A percentile compares a stretch with the other conserved stretches of the same genome.
These are phyloP conservation scores for Drosophila sucinea DNA, from an alignment of 1,140 invertebrate species.

Conservation along the genomic window DNA sequence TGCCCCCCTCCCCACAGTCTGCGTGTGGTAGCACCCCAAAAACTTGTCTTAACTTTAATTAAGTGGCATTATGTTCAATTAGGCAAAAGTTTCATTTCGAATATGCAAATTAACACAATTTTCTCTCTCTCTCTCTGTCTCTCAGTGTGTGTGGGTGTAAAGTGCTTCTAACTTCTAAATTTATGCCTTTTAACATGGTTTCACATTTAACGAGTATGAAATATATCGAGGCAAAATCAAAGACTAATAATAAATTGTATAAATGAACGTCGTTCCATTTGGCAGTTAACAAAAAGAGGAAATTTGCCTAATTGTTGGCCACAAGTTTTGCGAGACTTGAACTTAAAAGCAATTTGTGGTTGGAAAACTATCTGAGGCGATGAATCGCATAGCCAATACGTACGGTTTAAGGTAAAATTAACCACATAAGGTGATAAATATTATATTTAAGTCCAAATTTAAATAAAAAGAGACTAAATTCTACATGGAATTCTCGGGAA, in stretches of 20 bases:
- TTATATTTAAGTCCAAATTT: too few relatives aligned
- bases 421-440: too few relatives aligned
- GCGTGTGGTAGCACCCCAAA: slow-evolving; percentile 28
- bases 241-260: slow-evolving; percentile 10
- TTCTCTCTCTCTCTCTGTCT: background rate
- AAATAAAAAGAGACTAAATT: too few relatives aligned
- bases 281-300: slow-evolving; percentile 3
- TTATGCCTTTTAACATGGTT: slow-evolving; percentile 28
- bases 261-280: slow-evolving; percentile 1
- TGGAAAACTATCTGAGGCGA: background rate
- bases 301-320: slow-evolving; percentile 9
- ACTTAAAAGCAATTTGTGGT: slow-evolving; percentile 3
- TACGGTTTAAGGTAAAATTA: too few relatives aligned
- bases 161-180: slow-evolving; percentile 57
- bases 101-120: slow-evolving; percentile 81
- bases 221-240: slow-evolving; percentile 7
- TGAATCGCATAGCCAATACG: background rate
- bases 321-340: background rate
- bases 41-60: slow-evolving; percentile 79
- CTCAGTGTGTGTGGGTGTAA: slow-evolving; percentile 26
- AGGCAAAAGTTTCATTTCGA: slow-evolving; percentile 77
- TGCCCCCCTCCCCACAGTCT: background rate
- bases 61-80: slow-evolving; percentile 80
- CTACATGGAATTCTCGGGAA: too few relatives aligned
- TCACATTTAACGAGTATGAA: slow-evolving; percentile 16